These are phyloP conservation scores for Spheniscus mendiculus DNA, from an alignment of 2,113 vertebrate species.

Conservation along the genomic window DNA sequence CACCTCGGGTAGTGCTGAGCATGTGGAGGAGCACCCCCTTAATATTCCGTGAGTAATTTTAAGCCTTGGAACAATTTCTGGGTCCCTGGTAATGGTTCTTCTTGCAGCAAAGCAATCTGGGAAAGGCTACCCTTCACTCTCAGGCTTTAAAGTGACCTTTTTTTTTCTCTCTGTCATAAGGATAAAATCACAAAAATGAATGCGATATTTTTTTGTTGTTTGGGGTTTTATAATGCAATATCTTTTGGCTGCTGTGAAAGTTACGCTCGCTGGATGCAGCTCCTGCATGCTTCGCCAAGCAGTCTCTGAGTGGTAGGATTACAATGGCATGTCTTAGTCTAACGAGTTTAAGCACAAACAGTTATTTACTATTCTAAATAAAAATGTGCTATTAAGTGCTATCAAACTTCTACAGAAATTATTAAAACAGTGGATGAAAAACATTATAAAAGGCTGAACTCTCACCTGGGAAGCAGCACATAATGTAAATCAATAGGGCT, in stretches of 20 bases:
- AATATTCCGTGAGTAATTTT: not conserved
- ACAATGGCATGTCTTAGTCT: not conserved
- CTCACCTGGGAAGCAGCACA: not conserved
- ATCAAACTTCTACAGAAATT: not conserved
- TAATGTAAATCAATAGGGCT: not conserved
- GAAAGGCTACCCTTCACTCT: not conserved
- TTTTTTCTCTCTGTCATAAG: not conserved
- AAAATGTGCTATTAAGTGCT: not conserved
- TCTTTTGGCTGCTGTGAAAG: not conserved
- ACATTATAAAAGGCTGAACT: not conserved
- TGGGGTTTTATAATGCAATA: not conserved
- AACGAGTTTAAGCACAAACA: not conserved
- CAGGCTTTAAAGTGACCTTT: not conserved
- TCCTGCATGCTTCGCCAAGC: not conserved
- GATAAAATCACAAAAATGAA: not conserved
- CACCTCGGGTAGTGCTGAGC: fast-evolving
- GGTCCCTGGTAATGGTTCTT: not conserved
- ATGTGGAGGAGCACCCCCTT: fast-evolving
- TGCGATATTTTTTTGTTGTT: not conserved
- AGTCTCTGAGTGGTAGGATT: not conserved
- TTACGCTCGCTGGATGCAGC: not conserved
- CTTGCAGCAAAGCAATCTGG: not conserved
- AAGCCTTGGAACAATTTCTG: not conserved
- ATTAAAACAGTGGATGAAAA: not conserved
- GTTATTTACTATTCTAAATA: not conserved